Base-by-base conservation (phyloP, 2,797 vertebrate species). In the Clarias laeviceps region DNA sequence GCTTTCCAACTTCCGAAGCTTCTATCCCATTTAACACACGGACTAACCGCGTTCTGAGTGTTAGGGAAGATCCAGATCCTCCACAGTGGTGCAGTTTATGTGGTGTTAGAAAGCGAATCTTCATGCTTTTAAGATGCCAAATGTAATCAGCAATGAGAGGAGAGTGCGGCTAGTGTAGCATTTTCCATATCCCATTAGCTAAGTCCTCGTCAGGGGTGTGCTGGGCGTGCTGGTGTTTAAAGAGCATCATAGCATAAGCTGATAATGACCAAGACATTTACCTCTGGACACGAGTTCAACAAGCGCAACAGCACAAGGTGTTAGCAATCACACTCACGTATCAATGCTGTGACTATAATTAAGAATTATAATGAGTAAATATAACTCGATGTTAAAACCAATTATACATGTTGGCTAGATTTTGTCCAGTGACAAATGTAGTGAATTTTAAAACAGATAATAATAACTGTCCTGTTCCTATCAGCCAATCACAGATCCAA, bases 11-110 rank as follows among this genome's bases (percentile, higher is more conserved):
- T 88, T 88, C 70, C 84, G 72, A 87, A 86, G 74, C 80, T 74
- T 86, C 86, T 85, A 82, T 78, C 83, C 84, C 68, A 22, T 88
- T 90, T 88, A 88, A 88, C 87, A 76, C 78, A 24, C 7, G 24
- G 85, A 73, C 86, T 87, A 61, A 88, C 86, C 72, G 80, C 76
- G 87, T 85, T 84, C 85, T 17, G 79, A 65, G 62, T 78, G 77
- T 87, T 80, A 88, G 84, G 64, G 82, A 84, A 82, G 65, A 85
- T 90, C 88, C 88, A 88, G 90, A 89, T 82, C 84, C 89, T 89
- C 89, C 68, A 81, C 91, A 62, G 80, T 88, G 89, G 89, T 89
- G 83, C 73, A 20, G 84, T 81, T 83, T 61, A 84, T 65, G 79
- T 66, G 70, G 79, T 70, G 59, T 74, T 86, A 82, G 82, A 84